Base-by-base conservation (phyloP, 2,797 vertebrate species). In the Microctenopoma steveboyesi region DNA sequence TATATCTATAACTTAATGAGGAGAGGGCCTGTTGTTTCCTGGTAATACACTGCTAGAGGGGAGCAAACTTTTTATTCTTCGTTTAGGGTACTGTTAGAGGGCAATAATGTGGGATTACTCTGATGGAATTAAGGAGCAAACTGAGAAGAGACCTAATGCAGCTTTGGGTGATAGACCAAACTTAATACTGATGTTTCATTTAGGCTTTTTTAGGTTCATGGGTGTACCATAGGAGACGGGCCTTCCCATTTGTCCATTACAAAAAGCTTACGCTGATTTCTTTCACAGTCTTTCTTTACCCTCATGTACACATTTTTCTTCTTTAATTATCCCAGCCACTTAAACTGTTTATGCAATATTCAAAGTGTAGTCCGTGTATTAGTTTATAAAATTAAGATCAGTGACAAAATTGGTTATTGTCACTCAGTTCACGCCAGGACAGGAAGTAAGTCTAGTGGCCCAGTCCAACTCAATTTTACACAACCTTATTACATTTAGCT, bases 1-100 rank as follows among this genome's bases (percentile, higher is more conserved):
- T 96, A 95, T 97, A 96, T 96, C 94, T 96, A 95, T 92, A 93
- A 93, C 90, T 96, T 98, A 97, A 98, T 97, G 96, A 97, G 95
- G 94, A 96, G 95, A 96, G 95, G 95, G 94, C 95, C 95, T 95
- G 95, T 95, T 96, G 96, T 97, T 96, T 96, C 95, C 94, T 95
- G 94, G 91, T 94, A 96, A 90, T 87, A 89, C 90, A 89, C 85
- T 75, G 89, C 94, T 95, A 91, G 73, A 89, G 89, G 86, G 91
- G 91, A 91, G 93, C 92, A 94, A 94, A 92, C 88, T 92, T 94
- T 92, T 88, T 92, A 92, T 85, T 93, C 91, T 90, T 86, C 90
- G 90, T 95, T 96, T 95, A 94, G 89, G 89, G 90, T 89, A 88
- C 88, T 88, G 87, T 91, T 91, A 89, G 90, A 90, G 89, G 86